phyloP scores from a whole-genome alignment of 2,113 vertebrate genomes.

The Leucosticte australis region DNA sequence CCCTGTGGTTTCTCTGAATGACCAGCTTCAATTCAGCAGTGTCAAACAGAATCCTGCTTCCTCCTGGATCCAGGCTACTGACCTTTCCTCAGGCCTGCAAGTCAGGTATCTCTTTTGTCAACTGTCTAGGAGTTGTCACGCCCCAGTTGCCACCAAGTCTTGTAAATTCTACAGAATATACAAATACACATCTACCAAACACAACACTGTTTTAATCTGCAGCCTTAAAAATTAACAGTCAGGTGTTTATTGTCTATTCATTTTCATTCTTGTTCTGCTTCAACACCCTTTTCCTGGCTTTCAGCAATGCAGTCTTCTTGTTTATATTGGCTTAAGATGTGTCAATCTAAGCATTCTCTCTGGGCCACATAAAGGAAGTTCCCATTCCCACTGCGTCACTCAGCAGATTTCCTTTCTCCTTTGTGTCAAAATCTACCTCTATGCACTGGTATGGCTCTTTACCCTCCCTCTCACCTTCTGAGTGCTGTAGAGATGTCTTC shows the following conservation, averaged over 20 bases:
- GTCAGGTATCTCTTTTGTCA: neutral
- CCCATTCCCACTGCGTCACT: neutral
- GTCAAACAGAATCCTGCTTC: neutral
- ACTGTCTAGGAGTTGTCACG: fast-evolving
- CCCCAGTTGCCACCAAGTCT: neutral
- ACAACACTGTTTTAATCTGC: neutral
- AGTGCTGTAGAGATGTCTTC: neutral
- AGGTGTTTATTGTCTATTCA: neutral
- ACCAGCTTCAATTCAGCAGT: neutral
- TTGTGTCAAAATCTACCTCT: neutral
- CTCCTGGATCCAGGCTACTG: neutral
- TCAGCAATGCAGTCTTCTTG: neutral
- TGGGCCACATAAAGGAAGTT: neutral
- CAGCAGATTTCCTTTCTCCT: neutral
- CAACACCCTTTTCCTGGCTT: neutral
- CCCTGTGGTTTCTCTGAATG: neutral
- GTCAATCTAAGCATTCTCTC: neutral
- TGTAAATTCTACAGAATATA: neutral
- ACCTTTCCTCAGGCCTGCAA: neutral
- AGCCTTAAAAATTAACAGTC: neutral
- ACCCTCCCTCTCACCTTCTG: neutral
- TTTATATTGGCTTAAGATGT: neutral
- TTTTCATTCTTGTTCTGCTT: neutral
- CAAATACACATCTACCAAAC: neutral
- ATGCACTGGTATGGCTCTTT: neutral